Evolutionary conservation across 2,888 invertebrate species (phyloP).

Genomic region (Tetramorium bicarinatum): DNA sequence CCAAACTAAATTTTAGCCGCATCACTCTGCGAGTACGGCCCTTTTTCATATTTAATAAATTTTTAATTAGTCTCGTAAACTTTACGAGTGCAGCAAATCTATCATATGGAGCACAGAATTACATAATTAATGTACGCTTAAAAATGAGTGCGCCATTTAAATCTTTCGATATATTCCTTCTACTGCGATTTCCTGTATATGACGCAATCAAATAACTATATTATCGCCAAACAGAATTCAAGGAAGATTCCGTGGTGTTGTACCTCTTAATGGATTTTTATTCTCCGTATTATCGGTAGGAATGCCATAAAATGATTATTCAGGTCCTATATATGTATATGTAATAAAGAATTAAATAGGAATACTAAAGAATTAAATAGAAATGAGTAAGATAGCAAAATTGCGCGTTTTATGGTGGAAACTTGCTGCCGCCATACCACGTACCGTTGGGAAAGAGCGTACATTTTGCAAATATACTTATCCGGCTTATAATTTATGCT

Average conservation of each 20-base stretch:
- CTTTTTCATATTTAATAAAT: slow-evolving; percentile 40
- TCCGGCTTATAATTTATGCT: slow-evolving; percentile 47
- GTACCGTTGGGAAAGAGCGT: slow-evolving; percentile 31
- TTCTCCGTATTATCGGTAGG: neutral
- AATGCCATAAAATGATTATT: slow-evolving; percentile 27
- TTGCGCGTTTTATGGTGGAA: slow-evolving; percentile 31
- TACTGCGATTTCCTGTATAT: neutral
- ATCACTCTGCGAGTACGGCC: neutral
- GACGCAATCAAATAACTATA: neutral
- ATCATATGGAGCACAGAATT: neutral
- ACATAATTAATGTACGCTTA: neutral
- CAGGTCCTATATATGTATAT: neutral
- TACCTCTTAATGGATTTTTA: neutral
- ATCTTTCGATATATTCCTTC: neutral
- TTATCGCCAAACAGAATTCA: neutral
- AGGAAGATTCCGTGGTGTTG: neutral
- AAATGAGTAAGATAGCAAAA: slow-evolving; percentile 24
- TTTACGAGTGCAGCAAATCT: slow-evolving; percentile 7
- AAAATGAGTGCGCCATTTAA: slow-evolving; percentile 2
- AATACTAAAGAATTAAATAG: slow-evolving; percentile 5
- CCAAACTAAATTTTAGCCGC: slow-evolving; percentile 25
- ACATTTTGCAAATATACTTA: slow-evolving; percentile 50
- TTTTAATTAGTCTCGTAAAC: slow-evolving; percentile 38
- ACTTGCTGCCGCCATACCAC: neutral
- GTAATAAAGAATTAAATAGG: slow-evolving; percentile 5